These are phyloP conservation scores for Molossus molossus DNA, from an alignment of 2,797 vertebrate genomes.

Conservation along the genomic window DNA sequence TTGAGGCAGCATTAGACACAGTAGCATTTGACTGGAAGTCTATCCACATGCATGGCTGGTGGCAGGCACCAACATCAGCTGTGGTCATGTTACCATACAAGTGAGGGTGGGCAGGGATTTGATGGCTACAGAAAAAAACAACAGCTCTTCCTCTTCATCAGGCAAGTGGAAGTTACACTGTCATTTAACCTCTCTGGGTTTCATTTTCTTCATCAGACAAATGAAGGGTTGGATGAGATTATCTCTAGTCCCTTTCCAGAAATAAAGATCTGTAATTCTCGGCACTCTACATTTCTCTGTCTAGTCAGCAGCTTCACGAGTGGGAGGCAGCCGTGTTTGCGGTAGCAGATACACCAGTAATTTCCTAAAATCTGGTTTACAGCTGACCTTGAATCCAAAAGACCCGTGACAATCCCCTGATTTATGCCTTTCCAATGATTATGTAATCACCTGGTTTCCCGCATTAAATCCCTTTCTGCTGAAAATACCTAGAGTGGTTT, in stretches of 20 bases:
- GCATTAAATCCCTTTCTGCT: slow-evolving; percentile 23
- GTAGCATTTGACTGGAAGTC: not conserved
- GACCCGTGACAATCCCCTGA: not conserved
- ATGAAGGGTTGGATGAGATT: not conserved
- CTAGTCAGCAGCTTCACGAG: not conserved
- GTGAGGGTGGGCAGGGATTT: not conserved
- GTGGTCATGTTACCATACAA: not conserved
- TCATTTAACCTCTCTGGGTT: not conserved
- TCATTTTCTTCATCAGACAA: slow-evolving; percentile 16
- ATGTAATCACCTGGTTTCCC: not conserved
- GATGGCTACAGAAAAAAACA: not conserved
- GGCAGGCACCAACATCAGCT: not conserved
- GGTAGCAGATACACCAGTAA: not conserved
- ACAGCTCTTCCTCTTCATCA: not conserved
- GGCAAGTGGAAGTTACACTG: not conserved
- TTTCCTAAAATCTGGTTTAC: slow-evolving; percentile 46
- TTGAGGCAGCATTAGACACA: not conserved
- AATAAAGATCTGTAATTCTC: slow-evolving; percentile 26
- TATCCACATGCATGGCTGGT: not conserved
- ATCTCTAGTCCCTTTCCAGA: not conserved
- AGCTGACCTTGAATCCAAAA: slow-evolving; percentile 48
- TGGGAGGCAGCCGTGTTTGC: not conserved
- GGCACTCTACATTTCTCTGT: slow-evolving; percentile 2
- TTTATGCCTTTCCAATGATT: not conserved
- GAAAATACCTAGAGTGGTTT: slow-evolving; percentile 52